Base-by-base conservation (phyloP, 1,140 invertebrate genomes). In the Bombus haemorrhoidalis region DNA sequence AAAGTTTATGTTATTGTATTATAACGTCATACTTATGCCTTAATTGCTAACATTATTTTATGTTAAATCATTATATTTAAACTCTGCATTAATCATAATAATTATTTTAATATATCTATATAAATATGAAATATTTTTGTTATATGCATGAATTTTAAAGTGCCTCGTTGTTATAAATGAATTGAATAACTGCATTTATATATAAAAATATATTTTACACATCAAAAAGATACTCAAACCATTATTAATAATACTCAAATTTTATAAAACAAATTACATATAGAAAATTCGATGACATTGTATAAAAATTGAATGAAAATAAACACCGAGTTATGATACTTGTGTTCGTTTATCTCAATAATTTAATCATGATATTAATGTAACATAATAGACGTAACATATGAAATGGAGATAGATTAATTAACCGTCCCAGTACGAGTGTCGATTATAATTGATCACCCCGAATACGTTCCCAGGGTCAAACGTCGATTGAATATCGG, bases 21-120 rank as follows among this genome's bases (percentile, higher is more conserved):
- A 73, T 47, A 15, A 82, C 62, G 25, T 53, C 25, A 32, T 4
- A 3, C 18, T 47, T 37, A 64, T 59, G 18, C 34, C 3, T 81
- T 57, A 34, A 81, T 75, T 74, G 15, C 8, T 85, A 80, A 64
- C 10, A 28, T 71, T 79, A 28, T 47, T 43, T 82, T 64, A 66
- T 22, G 18, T 81, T 41, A 69, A 43, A 6, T 59, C 22, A 81
- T 28, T 84, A 15, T 80, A 79, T 84, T 80, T 84, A n/a, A 80
- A 47, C 18, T 64, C 5, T 62, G 41, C 22, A 76, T 47, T 53
- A 76, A 66, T 39, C 41, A 41, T 41, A 25, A 34, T 43, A n/a
- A 34, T 18, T 37, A 25, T 81, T 72, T 72, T 59, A 32, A 62
- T 73, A 41, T 81, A 41, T 81, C 43, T 64, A 32, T 74, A 28